These are phyloP conservation scores for Agonopterix alstromeriana DNA, from an alignment of 2,888 invertebrate genomes.

Conservation along the genomic window DNA sequence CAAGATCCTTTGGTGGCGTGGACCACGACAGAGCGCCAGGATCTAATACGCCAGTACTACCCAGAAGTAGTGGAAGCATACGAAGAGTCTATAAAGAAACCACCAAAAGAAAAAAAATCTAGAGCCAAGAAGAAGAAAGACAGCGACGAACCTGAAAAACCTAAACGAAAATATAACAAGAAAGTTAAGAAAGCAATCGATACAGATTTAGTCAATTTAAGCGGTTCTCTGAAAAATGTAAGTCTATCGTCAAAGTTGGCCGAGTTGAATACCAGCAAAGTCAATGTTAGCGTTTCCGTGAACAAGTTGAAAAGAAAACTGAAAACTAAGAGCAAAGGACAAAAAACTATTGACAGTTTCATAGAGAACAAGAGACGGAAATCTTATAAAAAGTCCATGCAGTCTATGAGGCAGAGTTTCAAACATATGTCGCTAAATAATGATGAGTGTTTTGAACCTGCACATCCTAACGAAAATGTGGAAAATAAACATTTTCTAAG, in stretches of 20 bases:
- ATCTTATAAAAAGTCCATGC: conserved; percentile 26
- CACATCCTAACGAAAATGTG: conserved; percentile 16
- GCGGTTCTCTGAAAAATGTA: conserved; percentile 35
- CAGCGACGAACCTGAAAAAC: conserved; percentile 35
- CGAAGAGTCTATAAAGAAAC: conserved; percentile 74
- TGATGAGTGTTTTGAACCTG: conserved; percentile 4
- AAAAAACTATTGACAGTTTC: conserved; percentile 60
- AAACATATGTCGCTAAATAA: conserved; percentile 33
- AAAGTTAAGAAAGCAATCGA: conserved; percentile 38
- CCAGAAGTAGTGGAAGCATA: conserved; percentile 78
- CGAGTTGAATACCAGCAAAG: conserved; percentile 36
- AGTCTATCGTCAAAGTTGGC: conserved; percentile 23
- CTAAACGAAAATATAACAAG: conserved; percentile 54
- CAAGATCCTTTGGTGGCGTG: conserved; percentile 73
- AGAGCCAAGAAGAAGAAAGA: conserved; percentile 38
- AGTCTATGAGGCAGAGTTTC: conserved; percentile 35
- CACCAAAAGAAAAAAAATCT: conserved; percentile 58
- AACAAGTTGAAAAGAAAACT: conserved; percentile 60
- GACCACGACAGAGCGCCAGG: conserved; percentile 83
- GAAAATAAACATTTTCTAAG: conserved; percentile 30
- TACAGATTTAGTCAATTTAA: conserved; percentile 23
- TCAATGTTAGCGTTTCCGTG: conserved; percentile 51
- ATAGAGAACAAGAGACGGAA: conserved; percentile 45
- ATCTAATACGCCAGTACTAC: conserved; percentile 78
- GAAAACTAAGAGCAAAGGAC: conserved; percentile 39